Evolutionary conservation across 2,888 invertebrate genomes (phyloP).

Genomic region (Sclerodermus sp.): DNA sequence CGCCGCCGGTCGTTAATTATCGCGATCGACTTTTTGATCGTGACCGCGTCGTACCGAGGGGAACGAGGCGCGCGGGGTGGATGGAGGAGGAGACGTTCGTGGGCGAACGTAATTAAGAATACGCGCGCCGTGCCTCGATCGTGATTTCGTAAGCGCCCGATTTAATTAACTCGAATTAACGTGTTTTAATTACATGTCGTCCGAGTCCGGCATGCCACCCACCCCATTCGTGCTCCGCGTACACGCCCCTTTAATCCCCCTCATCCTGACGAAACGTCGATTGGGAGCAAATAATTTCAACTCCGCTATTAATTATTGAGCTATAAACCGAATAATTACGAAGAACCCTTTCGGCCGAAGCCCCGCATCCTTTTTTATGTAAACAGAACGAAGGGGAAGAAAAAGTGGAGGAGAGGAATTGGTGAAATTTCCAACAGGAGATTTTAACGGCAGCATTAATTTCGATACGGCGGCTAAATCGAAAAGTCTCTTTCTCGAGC

Average conservation of each 20-base stretch:
- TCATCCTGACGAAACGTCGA: not conserved
- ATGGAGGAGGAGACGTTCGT: slow-evolving; percentile 9
- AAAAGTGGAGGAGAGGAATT: too few relatives aligned
- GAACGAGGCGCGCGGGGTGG: not conserved
- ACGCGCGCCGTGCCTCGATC: slow-evolving; percentile 15
- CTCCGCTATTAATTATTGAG: too few relatives aligned
- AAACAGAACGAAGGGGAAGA: too few relatives aligned
- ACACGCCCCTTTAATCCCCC: not conserved
- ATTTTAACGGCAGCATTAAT: too few relatives aligned
- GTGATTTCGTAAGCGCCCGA: slow-evolving; percentile 31
- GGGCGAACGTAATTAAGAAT: slow-evolving; percentile 32
- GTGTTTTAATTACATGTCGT: slow-evolving; percentile 37
- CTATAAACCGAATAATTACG: too few relatives aligned
- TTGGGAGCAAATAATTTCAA: not conserved
- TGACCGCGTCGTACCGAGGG: slow-evolving; percentile 5
- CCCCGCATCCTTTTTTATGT: too few relatives aligned
- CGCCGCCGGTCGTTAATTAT: slow-evolving; percentile 21
- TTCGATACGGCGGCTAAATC: too few relatives aligned
- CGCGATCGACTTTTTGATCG: slow-evolving; percentile 19
- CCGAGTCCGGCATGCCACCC: slow-evolving; percentile 12
- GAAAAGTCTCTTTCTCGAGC: too few relatives aligned
- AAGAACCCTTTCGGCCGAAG: too few relatives aligned
- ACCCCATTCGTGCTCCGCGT: slow-evolving; percentile 4
- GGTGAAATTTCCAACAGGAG: too few relatives aligned
- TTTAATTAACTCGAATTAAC: slow-evolving; percentile 44